These are phyloP conservation scores for Macrotis lagotis DNA, from an alignment of 2,113 vertebrate genomes.

Conservation along the genomic window DNA sequence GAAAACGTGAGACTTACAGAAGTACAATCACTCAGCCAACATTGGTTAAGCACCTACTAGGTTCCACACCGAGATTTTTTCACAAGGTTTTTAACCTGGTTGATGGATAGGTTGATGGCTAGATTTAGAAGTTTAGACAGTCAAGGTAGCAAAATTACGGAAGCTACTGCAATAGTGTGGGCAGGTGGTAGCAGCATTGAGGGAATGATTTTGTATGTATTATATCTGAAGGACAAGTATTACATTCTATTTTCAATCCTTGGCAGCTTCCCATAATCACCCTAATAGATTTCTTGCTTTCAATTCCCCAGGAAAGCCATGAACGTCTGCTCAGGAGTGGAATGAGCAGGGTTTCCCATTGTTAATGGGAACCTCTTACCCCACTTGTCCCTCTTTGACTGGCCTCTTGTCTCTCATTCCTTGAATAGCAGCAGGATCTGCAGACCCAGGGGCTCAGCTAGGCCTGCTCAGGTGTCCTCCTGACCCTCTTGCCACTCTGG, in stretches of 20 bases:
- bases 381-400: conserved; percentile 17
- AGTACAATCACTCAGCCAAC: background rate
- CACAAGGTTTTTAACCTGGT: background rate
- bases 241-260: conserved; percentile 49
- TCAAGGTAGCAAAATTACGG: background rate
- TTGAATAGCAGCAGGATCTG: background rate
- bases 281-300: conserved; percentile 29
- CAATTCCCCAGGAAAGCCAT: background rate
- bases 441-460: background rate
- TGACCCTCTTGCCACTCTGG: conserved; percentile 35
- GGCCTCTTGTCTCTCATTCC: conserved; percentile 39
- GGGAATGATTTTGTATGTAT: background rate
- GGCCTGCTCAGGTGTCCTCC: background rate
- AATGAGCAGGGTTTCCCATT: conserved; percentile 28
- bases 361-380: conserved; percentile 42
- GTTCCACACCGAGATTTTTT: background rate
- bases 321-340: background rate
- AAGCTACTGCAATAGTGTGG: background rate
- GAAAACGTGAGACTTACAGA: background rate
- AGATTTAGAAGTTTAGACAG: background rate
- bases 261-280: conserved; percentile 38
- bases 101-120: background rate
- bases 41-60: background rate
- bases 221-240: conserved; percentile 42
- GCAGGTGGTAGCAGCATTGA: background rate